Base-by-base conservation (phyloP, 2,888 invertebrate genomes). In the Machimus atricapillus region DNA sequence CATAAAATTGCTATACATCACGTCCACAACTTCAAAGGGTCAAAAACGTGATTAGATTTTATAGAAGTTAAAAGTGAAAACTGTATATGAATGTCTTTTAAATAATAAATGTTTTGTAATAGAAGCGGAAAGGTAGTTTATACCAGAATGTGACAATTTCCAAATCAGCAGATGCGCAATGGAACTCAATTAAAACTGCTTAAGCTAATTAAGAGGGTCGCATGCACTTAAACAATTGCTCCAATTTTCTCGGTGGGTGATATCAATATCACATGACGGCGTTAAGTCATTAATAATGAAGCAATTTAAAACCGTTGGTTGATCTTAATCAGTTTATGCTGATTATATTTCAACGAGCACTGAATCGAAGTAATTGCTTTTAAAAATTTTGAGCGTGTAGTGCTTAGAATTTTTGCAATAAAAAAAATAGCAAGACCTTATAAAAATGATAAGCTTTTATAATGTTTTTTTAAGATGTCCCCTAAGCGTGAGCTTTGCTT, bases 1-100 rank as follows among this genome's bases (percentile, higher is more conserved):
- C 93, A 95, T 91, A 93, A 91, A 90, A 95, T 97, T 90, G 97
- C 97, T 1, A 90, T 93, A 74, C 95, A 96, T 93, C 97, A 97
- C 93, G 93, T 95, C 0, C 93, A 94, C 19, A 90, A 90, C 14
- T 87, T 82, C 58, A 77, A 74, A 74, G n/a, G 81, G 16, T 14
- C 19, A 9, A 46, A 87, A 40, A 52, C 86, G 37, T 87, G 37
- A 79, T 14, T 1, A 66, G 66, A 12, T 27, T 66, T 66, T 66
- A 27, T 66, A 27, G 12, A 27, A 23, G 8, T 66, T 27, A 66
- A 66, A 66, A 23, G 8, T 66, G 2, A 66, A 66, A 12, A 3
- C 2, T 66, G 23, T 66, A 23, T 7, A 52, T 52, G n/a, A n/a
- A n/a, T 52, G 1, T 27, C 8, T 27, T 23, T 58, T 66, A 27